These are phyloP conservation scores for Drosophila putrida DNA, from an alignment of 2,888 invertebrate species.

Conservation along the genomic window DNA sequence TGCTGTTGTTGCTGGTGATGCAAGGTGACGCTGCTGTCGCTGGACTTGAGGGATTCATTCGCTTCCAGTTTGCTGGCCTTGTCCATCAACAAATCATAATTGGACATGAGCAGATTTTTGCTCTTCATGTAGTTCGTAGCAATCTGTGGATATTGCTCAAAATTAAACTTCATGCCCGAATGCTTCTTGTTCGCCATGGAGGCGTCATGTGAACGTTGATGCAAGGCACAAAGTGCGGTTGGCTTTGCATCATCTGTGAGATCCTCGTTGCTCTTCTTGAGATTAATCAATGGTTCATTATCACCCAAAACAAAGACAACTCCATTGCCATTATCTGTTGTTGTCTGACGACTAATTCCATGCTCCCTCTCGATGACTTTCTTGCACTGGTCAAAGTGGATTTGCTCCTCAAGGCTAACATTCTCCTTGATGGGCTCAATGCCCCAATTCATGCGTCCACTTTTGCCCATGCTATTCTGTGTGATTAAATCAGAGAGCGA, in stretches of 20 bases:
- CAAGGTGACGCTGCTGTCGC: conserved; percentile 61
- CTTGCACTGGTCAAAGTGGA: conserved; percentile 80
- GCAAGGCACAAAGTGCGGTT: conserved; percentile 74
- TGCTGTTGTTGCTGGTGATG: conserved; percentile 44
- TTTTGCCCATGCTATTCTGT: conserved; percentile 84
- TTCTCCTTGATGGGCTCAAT: conserved; percentile 84
- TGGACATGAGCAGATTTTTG: conserved; percentile 88
- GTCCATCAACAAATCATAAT: conserved; percentile 83
- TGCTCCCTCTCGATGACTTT: conserved; percentile 78
- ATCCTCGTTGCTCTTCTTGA: conserved; percentile 86
- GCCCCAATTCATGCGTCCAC: conserved; percentile 84
- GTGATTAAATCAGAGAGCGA: conserved; percentile 85
- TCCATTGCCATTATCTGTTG: conserved; percentile 69
- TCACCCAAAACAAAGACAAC: conserved; percentile 91
- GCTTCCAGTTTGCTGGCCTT: conserved; percentile 82
- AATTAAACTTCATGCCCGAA: conserved; percentile 91
- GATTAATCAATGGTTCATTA: conserved; percentile 89
- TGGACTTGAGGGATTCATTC: conserved; percentile 58
- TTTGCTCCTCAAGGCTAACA: conserved; percentile 83
- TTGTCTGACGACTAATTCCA: conserved; percentile 63
- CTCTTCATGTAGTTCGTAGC: conserved; percentile 91
- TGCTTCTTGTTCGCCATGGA: conserved; percentile 75
- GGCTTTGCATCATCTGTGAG: conserved; percentile 22
- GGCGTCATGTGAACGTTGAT: conserved; percentile 77
- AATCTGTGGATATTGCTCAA: conserved; percentile 91